Evolutionary conservation across 2,113 vertebrate species (phyloP).

Genomic region (Oreocharis arfaki): DNA sequence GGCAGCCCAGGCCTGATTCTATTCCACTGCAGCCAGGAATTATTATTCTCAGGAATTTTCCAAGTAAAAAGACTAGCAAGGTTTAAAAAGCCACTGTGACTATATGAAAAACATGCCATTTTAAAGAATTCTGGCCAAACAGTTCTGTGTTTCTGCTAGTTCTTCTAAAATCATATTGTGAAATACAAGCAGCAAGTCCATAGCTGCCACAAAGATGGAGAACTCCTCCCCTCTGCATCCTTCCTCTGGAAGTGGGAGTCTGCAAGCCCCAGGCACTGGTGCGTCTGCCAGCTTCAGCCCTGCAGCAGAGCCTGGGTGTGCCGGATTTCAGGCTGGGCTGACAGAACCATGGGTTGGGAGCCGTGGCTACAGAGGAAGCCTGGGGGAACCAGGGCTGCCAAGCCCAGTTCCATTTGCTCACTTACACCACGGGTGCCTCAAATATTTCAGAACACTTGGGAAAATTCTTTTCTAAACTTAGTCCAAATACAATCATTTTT

Average conservation of each 20-base stretch:
- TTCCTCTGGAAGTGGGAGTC: neutral
- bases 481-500: neutral
- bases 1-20: neutral
- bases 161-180: neutral
- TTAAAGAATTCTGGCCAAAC: neutral
- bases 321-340: neutral
- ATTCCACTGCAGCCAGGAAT: neutral
- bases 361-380: neutral
- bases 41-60: neutral
- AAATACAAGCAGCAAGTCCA: neutral
- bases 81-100: neutral
- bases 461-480: conserved; percentile 8
- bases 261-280: neutral
- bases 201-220: neutral
- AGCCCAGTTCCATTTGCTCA: neutral
- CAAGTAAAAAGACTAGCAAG: neutral
- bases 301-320: neutral
- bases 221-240: neutral
- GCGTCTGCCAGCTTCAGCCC: neutral
- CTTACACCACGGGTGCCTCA: neutral
- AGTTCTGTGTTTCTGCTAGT: neutral
- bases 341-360: neutral
- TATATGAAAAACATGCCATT: neutral
- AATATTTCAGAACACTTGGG: neutral
- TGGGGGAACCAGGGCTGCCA: neutral